These are phyloP conservation scores for Drosophila sp. DNA, from an alignment of 1,140 invertebrate species.

Conservation along the genomic window DNA sequence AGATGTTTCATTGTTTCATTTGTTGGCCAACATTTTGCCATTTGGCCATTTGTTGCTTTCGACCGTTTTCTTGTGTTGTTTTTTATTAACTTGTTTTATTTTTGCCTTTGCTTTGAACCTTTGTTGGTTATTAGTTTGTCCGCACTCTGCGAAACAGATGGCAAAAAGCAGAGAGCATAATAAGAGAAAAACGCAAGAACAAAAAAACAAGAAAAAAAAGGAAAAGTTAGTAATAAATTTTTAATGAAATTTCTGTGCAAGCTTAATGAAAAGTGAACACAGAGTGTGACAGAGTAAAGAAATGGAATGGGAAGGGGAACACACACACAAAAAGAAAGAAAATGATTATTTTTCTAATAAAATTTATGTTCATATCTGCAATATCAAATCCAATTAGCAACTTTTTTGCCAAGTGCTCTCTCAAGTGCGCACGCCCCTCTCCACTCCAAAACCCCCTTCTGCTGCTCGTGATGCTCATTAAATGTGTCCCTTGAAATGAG, in stretches of 20 bases:
- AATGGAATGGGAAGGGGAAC: neutral
- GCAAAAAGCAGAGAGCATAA: slow-evolving; percentile 22
- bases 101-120: slow-evolving; percentile 61
- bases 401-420: slow-evolving; percentile 53
- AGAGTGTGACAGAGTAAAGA: slow-evolving; percentile 10
- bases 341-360: slow-evolving; percentile 60
- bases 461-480: slow-evolving; percentile 68
- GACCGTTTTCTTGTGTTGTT: slow-evolving; percentile 47
- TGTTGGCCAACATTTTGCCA: slow-evolving; percentile 42
- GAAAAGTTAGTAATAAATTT: slow-evolving; percentile 71
- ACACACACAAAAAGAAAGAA: slow-evolving; percentile 15
- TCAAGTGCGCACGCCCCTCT: slow-evolving; percentile 13
- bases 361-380: slow-evolving; percentile 67
- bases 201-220: neutral
- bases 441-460: neutral
- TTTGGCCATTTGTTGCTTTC: slow-evolving; percentile 49
- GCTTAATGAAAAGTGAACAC: slow-evolving; percentile 49
- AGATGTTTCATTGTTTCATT: slow-evolving; percentile 45
- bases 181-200: neutral
- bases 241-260: slow-evolving; percentile 71
- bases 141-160: slow-evolving; percentile 58
- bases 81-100: slow-evolving; percentile 58
- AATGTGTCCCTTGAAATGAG: slow-evolving; percentile 61
- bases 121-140: slow-evolving; percentile 68
- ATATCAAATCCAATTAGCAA: slow-evolving; percentile 81